Conservation (phyloP, 2,797 vertebrate genomes). For the Artibeus lituratus region DNA sequence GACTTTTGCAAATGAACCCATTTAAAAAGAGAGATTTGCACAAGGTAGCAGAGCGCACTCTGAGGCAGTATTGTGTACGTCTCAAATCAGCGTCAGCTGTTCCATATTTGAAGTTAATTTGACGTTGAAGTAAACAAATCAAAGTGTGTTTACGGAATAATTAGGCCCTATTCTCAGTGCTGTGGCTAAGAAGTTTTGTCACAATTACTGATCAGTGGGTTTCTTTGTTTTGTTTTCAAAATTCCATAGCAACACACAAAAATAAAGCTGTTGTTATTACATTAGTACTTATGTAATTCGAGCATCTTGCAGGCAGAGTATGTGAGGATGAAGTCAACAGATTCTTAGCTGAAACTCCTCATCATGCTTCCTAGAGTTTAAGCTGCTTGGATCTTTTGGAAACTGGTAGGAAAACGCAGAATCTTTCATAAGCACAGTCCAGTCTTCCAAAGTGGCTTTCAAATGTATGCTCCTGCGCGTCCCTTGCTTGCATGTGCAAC, state of each 20-base stretch:
- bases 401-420: conserved; percentile 8
- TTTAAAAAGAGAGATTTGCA: conserved; percentile 76
- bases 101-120: conserved; percentile 86
- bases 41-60: conserved; percentile 60
- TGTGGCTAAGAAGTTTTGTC: conserved; percentile 82
- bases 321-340: conserved; percentile 49
- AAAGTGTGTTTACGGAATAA: conserved; percentile 86
- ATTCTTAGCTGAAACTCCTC: conserved; percentile 41
- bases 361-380: conserved; percentile 42
- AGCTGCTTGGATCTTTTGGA: conserved; percentile 51
- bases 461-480: not conserved
- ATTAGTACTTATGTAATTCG: conserved; percentile 62
- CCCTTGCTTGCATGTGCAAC: not conserved
- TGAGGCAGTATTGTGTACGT: conserved; percentile 68
- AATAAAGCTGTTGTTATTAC: conserved; percentile 77
- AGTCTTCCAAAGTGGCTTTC: not conserved
- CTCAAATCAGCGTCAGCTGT: conserved; percentile 81
- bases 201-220: conserved; percentile 81
- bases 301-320: conserved; percentile 58
- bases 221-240: conserved; percentile 80
- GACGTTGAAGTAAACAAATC: conserved; percentile 87
- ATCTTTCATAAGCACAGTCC: conserved; percentile 25
- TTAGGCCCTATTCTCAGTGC: conserved; percentile 82
- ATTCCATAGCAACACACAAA: conserved; percentile 81
- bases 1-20: conserved; percentile 70